Base-by-base conservation (phyloP, 2,797 vertebrate genomes). In the Danio jaintianensis region DNA sequence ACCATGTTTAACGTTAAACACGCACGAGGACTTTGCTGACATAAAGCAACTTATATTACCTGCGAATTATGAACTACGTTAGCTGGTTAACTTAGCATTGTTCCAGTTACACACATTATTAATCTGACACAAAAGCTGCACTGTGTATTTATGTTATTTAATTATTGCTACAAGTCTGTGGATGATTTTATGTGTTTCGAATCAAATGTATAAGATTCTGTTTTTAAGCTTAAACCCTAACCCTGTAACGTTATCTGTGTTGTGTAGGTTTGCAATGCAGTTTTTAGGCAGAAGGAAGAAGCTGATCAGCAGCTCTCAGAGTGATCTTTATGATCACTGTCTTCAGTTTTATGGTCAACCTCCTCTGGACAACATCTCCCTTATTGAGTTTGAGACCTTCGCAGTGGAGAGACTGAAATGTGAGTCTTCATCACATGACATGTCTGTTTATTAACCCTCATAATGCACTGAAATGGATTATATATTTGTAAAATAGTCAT, bases 281-380 rank as follows among this genome's bases (percentile, higher is more conserved):
- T 94, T 94, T 80, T 0, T 0, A 15, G 15, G 71, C 9, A 91
- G 87, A 78, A 87, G 10, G 48, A 89, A 5, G 78, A 93, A 89
- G 82, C 6, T 83, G 47, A 56, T 45, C 4, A 75, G 58, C 7
- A 79, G 88, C 71, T 77, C 56, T 64, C 93, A 91, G 84, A 82
- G 83, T 1, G 93, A 94, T 42, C 85, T 89, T 3, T 98, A 99
- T 50, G 93, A 92, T 18, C 95, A 96, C 71, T 92, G 93, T 50
- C 88, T 98, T 80, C 97, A 98, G 91, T 96, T 98, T 82, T 99
- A 99, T 13, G 90, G 91, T 52, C 93, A 96, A 61, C 96, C 97
- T 1, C 98, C 98, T 2, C 91, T 92, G 40, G 97, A 98, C 87
- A 97, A 91, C 88, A 92, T 99, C 80, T 95, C 97, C 6, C 92